Conservation (phyloP, 1,140 invertebrate species). For the Pseudomyrmex sp. region DNA sequence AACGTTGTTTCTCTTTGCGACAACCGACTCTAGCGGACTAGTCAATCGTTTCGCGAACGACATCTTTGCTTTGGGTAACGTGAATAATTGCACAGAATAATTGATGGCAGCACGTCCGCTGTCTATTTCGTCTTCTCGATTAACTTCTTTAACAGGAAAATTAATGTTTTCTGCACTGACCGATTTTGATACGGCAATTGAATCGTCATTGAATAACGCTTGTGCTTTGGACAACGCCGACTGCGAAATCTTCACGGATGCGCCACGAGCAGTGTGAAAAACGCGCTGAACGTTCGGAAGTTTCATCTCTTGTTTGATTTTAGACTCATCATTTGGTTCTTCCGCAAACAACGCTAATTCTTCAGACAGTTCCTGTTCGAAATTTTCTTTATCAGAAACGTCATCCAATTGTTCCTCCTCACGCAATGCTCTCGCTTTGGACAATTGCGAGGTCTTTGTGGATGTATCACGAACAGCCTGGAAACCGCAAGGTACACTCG, state of each 20-base stretch:
- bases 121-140: too few species aligned
- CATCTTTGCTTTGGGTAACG: conserved; percentile 57
- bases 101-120: neutral
- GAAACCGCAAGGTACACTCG: neutral
- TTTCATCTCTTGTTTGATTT: neutral
- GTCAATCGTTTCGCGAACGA: conserved; percentile 37
- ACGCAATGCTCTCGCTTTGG: conserved; percentile 31
- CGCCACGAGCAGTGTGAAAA: neutral
- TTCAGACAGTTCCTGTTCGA: conserved; percentile 32
- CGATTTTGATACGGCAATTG: too few species aligned
- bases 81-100: conserved; percentile 32
- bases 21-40: too few species aligned
- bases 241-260: neutral
- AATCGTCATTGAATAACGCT: too few species aligned
- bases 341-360: conserved; percentile 47
- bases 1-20: too few species aligned
- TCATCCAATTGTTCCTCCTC: too few species aligned
- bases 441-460: conserved; percentile 46
- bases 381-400: too few species aligned
- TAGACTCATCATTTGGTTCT: too few species aligned
- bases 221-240: neutral
- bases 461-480: conserved; percentile 74
- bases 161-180: too few species aligned
- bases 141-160: too few species aligned
- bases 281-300: neutral